Percentiles rank a stretch among this genome's conserved stretches.
Evolutionary conservation across 2,113 vertebrate genomes (phyloP).

Genomic region (Balaenoptera acutorostrata): DNA sequence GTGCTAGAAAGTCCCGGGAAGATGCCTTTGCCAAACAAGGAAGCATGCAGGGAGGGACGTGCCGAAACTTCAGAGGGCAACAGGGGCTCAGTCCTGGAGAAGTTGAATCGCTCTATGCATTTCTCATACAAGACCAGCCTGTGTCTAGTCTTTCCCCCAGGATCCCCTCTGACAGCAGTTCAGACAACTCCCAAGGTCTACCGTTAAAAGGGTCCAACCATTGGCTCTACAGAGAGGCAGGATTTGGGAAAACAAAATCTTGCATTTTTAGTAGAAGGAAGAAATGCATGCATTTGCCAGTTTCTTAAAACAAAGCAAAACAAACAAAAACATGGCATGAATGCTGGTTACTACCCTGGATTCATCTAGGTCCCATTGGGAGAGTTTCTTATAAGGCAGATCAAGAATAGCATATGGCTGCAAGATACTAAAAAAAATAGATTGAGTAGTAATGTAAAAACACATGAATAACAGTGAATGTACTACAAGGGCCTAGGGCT

Average conservation of each 20-base stretch:
- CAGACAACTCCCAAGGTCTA: accelerated
- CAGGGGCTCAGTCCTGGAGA: no score
- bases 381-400: neutral
- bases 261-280: neutral
- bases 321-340: neutral
- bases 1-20: neutral
- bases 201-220: accelerated
- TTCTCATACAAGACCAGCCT: accelerated
- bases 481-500: neutral
- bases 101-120: accelerated
- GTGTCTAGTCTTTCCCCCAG: neutral
- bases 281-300: neutral
- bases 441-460: neutral
- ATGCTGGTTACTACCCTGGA: neutral
- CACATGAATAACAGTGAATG: neutral
- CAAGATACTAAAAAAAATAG: conserved; percentile 1
- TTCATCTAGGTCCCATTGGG: neutral
- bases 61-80: neutral
- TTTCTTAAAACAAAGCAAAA: neutral
- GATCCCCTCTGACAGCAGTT: accelerated
- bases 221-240: neutral
- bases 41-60: accelerated
- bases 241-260: neutral
- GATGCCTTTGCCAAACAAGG: neutral
- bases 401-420: neutral